Percentiles rank a stretch among this genome's conserved stretches.
Evolutionary conservation across 2,113 vertebrate species (phyloP).

Genomic region (Nansenia antarctica): DNA sequence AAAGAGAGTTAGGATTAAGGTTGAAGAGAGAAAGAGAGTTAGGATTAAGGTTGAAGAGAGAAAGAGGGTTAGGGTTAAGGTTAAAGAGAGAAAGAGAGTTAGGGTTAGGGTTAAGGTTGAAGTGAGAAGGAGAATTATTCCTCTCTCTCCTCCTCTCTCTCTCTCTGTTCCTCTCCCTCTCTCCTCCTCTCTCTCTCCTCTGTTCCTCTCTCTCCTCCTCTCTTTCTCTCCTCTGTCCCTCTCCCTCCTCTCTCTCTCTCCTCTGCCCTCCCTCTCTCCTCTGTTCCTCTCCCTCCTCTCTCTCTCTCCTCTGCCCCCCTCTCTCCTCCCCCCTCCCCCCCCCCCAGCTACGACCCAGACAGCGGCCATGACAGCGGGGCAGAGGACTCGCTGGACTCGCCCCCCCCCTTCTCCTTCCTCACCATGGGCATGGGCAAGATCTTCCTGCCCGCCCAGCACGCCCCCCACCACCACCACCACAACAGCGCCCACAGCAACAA

Average conservation of each 20-base stretch:
- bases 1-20: too few relatives aligned
- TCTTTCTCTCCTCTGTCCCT: too few relatives aligned
- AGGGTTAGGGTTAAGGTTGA: too few relatives aligned
- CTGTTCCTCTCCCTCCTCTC: neutral
- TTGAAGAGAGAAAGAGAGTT: too few relatives aligned
- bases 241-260: neutral
- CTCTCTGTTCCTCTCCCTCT: neutral
- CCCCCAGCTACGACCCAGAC: slow-evolving; percentile 89
- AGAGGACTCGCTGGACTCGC: slow-evolving; percentile 85
- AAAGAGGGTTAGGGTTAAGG: too few relatives aligned
- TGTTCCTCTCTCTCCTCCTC: too few relatives aligned
- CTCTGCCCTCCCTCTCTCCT: neutral
- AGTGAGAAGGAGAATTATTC: too few relatives aligned
- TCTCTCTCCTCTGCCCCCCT: neutral
- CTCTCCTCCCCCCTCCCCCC: neutral
- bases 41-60: too few relatives aligned
- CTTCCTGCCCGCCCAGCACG: slow-evolving; percentile 78
- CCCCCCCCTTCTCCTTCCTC: slow-evolving; percentile 91
- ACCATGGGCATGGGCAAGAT: slow-evolving; percentile 98
- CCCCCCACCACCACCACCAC: slow-evolving; percentile 57
- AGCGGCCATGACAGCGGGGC: slow-evolving; percentile 94
- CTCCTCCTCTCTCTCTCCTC: neutral
- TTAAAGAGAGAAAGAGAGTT: too few relatives aligned
- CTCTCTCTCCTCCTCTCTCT: neutral
- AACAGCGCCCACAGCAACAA: too few relatives aligned